Base-by-base conservation (phyloP, 1,140 invertebrate species). In the Bilobella aurantiaca region DNA sequence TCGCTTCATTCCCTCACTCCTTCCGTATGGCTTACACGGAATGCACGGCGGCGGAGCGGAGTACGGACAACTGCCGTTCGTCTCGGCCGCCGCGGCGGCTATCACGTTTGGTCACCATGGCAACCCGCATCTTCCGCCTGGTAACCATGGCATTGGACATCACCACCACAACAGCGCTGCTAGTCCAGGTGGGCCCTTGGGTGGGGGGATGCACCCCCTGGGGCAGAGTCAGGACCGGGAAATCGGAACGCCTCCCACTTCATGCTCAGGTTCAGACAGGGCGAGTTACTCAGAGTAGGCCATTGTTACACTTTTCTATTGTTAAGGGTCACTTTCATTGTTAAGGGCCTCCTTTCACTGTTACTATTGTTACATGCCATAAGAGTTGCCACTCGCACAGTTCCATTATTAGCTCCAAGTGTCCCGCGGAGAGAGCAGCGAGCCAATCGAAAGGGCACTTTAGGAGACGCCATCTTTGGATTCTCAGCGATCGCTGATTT, bases 201-300 rank as follows among this genome's bases (percentile, higher is more conserved):
- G 58, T 58, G 67, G 59, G 16, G 62, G 53, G n/a, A n/a, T n/a
- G n/a, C n/a, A n/a, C n/a, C n/a, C n/a, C n/a, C n/a, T n/a, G 60
- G 62, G 59, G 65, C 62, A 65, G 23, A 63, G 37, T 57, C 18
- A 34, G 47, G 62, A 66, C 46, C 27, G 64, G 25, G 70, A 71
- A 49, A 65, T 42, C 25, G 64, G 62, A 62, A 73, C 71, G 66
- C 71, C 71, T 46, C 71, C 71, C 29, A 69, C 68, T 63, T 73
- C 71, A 23, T 69, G 71, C 66, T 73, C 71, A 23, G 71, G 71
- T 62, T 73, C 71, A 64, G 71, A 73, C 69, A 73, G 71, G 68
- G 71, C 71, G 8, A 42, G 34, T 12, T 42, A 12, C 8, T 56
- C 25, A 16, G 34, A n/a, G n/a, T n/a, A n/a, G n/a, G n/a, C n/a